Percentiles rank a stretch among this genome's conserved stretches.
These are phyloP conservation scores for Antitype chi DNA, from an alignment of 2,888 invertebrate genomes.

Conservation along the genomic window DNA sequence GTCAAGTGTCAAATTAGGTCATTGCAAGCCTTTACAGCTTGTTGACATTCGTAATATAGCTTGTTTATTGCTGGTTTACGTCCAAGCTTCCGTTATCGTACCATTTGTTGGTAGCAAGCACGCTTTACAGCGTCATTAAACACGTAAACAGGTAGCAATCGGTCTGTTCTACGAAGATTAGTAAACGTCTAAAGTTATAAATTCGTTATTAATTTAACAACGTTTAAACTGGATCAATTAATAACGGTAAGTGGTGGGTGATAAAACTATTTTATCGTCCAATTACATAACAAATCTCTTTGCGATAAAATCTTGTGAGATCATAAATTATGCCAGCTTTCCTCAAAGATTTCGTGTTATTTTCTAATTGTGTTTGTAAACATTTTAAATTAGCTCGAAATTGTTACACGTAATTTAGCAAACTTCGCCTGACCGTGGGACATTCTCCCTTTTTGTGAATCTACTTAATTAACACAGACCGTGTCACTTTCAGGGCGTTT, in stretches of 20 bases:
- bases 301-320: constrained; percentile 36
- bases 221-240: constrained; percentile 44
- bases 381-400: constrained; percentile 37
- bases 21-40: constrained; percentile 21
- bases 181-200: constrained; percentile 33
- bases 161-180: constrained; percentile 31
- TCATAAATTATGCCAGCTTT: constrained; percentile 30
- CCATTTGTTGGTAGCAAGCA: constrained; percentile 21
- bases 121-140: constrained; percentile 51
- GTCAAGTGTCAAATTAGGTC: constrained; percentile 14
- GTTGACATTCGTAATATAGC: constrained; percentile 37
- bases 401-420: constrained; percentile 40
- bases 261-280: constrained; percentile 49
- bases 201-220: constrained; percentile 45
- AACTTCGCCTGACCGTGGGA: constrained; percentile 29
- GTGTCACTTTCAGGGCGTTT: constrained; percentile 58
- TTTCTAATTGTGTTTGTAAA: constrained; percentile 43
- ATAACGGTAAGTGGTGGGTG: constrained; percentile 43
- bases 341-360: constrained; percentile 18
- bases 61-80: constrained; percentile 48
- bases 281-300: constrained; percentile 51
- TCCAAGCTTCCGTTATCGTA: constrained; percentile 42
- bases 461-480: constrained; percentile 61
- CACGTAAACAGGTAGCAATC: constrained; percentile 57
- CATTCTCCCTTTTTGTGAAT: constrained; percentile 60